Base-by-base conservation (phyloP, 1,140 invertebrate species). In the Hormaphis cornu region DNA sequence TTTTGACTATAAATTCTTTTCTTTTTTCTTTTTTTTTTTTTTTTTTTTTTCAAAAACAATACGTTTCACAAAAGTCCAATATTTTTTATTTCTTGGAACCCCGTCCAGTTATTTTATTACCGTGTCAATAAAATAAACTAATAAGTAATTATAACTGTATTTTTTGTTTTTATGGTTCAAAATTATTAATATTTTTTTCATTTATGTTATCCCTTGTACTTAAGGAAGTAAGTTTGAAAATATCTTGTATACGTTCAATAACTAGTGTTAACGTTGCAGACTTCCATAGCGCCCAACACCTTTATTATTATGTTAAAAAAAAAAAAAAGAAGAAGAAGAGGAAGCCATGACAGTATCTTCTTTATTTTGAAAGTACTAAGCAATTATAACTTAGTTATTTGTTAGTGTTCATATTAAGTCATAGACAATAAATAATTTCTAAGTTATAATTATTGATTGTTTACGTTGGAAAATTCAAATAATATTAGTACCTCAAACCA, bases 21-120 rank as follows among this genome's bases (percentile, higher is more conserved):
- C n/a, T n/a, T 24, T 58, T 3, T 14, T 52, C 14, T 54, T 54
- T 54, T 14, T 53, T n/a, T 42, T n/a, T 42, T 3, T 42, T 3
- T n/a, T 42, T 42, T 42, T 42, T 37, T 56, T 56, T 16, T 56
- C 14, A 10, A 16, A 58, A 58, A n/a, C 3, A 24, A 40, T 37
- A 40, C n/a, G 4, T 24, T 58, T 16, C 18, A 37, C 14, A 40
- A 37, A 26, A 37, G 3, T 50, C 46, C 46, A 20, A 16, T 54
- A 18, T 63, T 30, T 50, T 50, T 48, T 33, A 12, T 30, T 35
- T 66, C 48, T 10, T 66, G 33, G 10, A 61, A 20, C 33, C 61
- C 61, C 61, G 61, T 66, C 61, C 61, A 66, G 16, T 48, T 16
- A 66, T 26, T 30, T 46, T 66, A 9, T 22, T 46, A 28, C 44